Conservation (phyloP, 1,140 invertebrate species). For the Panonychus citri region DNA sequence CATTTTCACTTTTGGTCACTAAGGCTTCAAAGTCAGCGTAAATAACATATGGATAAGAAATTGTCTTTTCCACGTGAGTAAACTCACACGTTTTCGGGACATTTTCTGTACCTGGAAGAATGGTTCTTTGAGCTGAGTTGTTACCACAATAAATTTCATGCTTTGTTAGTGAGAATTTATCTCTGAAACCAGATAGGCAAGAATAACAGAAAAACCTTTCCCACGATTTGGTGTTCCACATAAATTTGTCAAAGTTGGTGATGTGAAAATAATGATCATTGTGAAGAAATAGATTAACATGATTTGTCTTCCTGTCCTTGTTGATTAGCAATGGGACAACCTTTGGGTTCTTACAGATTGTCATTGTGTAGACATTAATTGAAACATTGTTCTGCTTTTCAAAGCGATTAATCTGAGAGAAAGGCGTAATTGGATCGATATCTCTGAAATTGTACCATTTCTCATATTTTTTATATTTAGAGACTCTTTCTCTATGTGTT, state of each 20-base stretch:
- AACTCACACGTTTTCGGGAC: background rate
- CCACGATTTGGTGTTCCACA: background rate
- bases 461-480: background rate
- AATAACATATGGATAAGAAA: background rate
- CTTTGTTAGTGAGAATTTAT: background rate
- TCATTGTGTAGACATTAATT: background rate
- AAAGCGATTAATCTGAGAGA: background rate
- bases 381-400: background rate
- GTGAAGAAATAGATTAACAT: background rate
- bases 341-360: no score
- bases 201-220: background rate
- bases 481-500: background rate
- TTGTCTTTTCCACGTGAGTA: background rate
- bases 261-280: background rate
- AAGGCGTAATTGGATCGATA: background rate
- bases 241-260: background rate
- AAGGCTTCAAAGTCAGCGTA: background rate
- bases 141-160: background rate
- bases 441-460: background rate
- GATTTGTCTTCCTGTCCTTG: background rate
- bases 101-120: background rate
- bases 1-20: background rate
- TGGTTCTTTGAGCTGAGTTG: background rate
- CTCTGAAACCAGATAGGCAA: background rate
- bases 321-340: background rate